Percentiles rank a stretch among this genome's conserved stretches.
phyloP scores from a whole-genome alignment of 2,888 invertebrate species.

The Beris morrisii region DNA sequence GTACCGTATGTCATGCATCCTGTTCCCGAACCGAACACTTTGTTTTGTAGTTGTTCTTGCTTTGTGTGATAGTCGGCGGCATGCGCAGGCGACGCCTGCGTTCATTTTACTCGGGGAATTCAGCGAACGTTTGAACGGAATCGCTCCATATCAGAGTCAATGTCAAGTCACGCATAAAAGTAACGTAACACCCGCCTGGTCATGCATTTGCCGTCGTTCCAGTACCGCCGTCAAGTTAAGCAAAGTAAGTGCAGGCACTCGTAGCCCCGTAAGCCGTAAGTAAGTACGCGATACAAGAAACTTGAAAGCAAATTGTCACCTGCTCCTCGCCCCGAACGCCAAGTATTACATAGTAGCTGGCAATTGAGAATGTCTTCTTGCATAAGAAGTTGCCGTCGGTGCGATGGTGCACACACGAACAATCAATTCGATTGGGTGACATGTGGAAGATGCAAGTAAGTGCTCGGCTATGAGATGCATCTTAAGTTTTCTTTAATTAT shows the following conservation, averaged over 20 bases:
- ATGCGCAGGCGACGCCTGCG: no score
- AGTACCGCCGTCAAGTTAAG: no score
- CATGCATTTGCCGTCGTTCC: no score
- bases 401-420: neutral
- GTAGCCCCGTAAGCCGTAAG: no score
- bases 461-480: slow-evolving; percentile 23
- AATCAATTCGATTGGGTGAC: slow-evolving; percentile 29
- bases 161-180: slow-evolving; percentile 25
- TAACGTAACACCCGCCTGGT: neutral
- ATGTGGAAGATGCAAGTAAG: slow-evolving; percentile 23
- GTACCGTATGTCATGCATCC: neutral
- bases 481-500: slow-evolving; percentile 30
- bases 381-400: slow-evolving; percentile 27
- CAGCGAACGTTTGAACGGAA: neutral
- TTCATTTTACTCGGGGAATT: neutral
- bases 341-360: neutral
- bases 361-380: slow-evolving; percentile 23
- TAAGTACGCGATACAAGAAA: no score
- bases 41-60: no score
- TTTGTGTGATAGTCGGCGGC: no score
- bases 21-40: no score
- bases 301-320: neutral
- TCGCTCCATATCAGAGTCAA: neutral
- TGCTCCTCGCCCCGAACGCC: neutral
- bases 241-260: no score